Base-by-base conservation (phyloP, 2,888 invertebrate genomes). In the Melanostoma mellinum region DNA sequence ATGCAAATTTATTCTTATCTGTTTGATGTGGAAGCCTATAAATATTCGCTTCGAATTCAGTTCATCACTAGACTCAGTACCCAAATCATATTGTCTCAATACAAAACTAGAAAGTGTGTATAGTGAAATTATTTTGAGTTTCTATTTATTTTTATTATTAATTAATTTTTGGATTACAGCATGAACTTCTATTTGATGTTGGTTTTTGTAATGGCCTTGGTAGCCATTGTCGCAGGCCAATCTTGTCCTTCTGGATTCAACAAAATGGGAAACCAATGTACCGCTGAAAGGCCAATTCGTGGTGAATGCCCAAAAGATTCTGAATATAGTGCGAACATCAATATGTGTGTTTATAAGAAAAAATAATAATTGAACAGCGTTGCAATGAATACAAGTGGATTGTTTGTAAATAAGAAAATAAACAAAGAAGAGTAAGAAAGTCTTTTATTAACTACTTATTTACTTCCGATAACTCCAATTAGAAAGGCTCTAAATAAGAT, bases 261-360 rank as follows among this genome's bases (percentile, higher is more conserved):
- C 36, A 75, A 72, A 6, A 84, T 86, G 1, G 75, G 78, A 0
- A 77, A 61, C 3, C 71, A 85, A 3, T 91, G 90, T 71, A 78
- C 87, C 0, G 38, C 86, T 0, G 73, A 88, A 1, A 89, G 90
- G n/a, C 87, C 89, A 55, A 87, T 91, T 69, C 88, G 80, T 36
- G 90, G 90, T 8, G 87, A 87, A 20, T 90, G 90, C 58, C 90
- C 90, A 6, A 1, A n/a, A 0, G 84, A 86, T 3, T 90, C 90
- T 2, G 60, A 75, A 68, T 90, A 88, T 55, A 87, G 86, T 40
- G 0, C 86, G 4, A 88, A 86, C 9, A 58, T 87, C 4, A 90
- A 90, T 85, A 89, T 88, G 65, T 90, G 90, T 84, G 89, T 90
- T 20, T 87, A 87, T 56, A 48, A 75, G 9, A 0, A 32, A 6